Evolutionary conservation across 2,888 invertebrate genomes (phyloP), one percentile per base, ranked within the genome.

Genomic region (Hydriomena furcata): DNA sequence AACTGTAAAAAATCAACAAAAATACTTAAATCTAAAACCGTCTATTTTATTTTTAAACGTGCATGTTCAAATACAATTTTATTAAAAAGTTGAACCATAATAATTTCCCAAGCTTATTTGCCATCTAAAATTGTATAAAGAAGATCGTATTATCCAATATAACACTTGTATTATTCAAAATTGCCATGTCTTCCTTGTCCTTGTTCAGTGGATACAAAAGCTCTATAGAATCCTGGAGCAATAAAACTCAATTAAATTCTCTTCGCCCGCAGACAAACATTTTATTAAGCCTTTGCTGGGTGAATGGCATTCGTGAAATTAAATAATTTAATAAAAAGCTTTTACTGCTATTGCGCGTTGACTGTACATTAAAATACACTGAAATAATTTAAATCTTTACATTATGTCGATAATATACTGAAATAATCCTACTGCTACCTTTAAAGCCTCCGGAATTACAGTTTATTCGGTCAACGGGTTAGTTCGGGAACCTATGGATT

Each of bases 221-320:
- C 27, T 21, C 11, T 34, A 20, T 42, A 34, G 25, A 36, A 36
- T 21, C 8, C 7, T 11, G 23, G 6, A 6, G 35, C 28, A 44
- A 44, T 25, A 11, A 44, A 36, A 44, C 23, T 44, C 35, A 44
- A 44, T 44, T 44, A 35, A 36, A 44, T 43, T 27, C 20, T 28
- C 12, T 12, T 44, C 28, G 12, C 21, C 28, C 35, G 12, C 12
- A 24, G 23, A 44, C 30, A 36, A 44, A 44, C 28, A 44, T 28
- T 30, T 20, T 25, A 36, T 24, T 30, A 42, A 36, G 36, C 13
- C 17, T 8, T 20, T 32, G 46, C 20, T 34, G 41, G 8, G 28
- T 23, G 36, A 36, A 36, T 36, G n/a, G 12, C 27, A 21, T 35
- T 36, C 17, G 17, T 7, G 27, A 35, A 21, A 25, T 23, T 2